These are phyloP conservation scores for Trematomus bernacchii DNA, from an alignment of 2,797 vertebrate species.

Conservation along the genomic window DNA sequence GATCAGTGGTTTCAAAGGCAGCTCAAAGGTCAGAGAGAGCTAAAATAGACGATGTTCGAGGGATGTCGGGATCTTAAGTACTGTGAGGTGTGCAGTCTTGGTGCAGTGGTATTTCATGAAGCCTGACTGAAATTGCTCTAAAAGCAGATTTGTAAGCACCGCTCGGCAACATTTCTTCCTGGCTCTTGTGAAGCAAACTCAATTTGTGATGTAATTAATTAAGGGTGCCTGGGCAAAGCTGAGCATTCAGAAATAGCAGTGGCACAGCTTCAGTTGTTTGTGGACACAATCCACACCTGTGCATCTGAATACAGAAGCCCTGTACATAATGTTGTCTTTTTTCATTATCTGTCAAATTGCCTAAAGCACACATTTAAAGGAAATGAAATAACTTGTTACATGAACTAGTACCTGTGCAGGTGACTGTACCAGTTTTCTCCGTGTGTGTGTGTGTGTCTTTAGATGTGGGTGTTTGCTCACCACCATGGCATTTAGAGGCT, in stretches of 20 bases:
- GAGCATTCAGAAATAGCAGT: neutral
- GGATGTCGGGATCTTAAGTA: neutral
- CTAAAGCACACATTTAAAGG: neutral
- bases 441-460: slow-evolving; percentile 32
- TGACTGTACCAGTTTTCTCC: neutral
- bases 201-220: neutral
- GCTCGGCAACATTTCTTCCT: neutral
- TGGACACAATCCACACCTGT: neutral
- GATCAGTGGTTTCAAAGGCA: neutral
- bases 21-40: neutral
- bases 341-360: neutral
- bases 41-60: neutral
- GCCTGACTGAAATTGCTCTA: neutral
- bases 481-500: slow-evolving; percentile 84
- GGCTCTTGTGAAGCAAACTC: neutral
- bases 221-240: neutral
- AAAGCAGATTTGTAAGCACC: neutral
- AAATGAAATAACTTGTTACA: neutral
- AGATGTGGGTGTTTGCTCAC: slow-evolving; percentile 56
- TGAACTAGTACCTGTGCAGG: slow-evolving; percentile 16
- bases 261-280: too few species aligned
- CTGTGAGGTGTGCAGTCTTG: neutral
- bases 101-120: neutral
- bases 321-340: neutral
- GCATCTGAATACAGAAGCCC: neutral